These are phyloP conservation scores for Heliconius hermathena DNA, from an alignment of 1,140 invertebrate genomes.

Conservation along the genomic window DNA sequence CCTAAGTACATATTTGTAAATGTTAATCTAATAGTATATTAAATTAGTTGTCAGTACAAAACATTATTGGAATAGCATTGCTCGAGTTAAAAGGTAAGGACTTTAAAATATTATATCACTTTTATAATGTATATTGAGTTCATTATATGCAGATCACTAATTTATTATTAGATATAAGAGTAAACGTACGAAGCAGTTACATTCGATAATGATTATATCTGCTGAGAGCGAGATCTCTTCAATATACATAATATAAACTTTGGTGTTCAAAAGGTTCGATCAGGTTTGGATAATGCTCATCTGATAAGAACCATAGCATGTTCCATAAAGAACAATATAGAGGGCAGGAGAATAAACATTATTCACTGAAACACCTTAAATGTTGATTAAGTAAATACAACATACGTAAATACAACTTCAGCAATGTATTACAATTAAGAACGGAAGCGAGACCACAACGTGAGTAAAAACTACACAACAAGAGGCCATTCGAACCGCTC, in stretches of 20 bases:
- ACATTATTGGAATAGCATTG: conserved; percentile 42
- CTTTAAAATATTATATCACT: conserved; percentile 19
- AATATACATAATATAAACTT: conserved; percentile 42
- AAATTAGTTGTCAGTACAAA: conserved; percentile 45
- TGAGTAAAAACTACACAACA: conserved; percentile 41
- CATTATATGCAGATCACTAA: conserved; percentile 37
- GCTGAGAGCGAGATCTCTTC: conserved; percentile 36
- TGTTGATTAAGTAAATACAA: conserved; percentile 22
- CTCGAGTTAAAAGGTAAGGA: conserved; percentile 18
- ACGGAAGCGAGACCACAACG: conserved; percentile 38
- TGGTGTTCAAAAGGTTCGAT: conserved; percentile 35
- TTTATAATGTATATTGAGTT: conserved; percentile 29
- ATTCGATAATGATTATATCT: conserved; percentile 36
- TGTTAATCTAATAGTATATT: conserved; percentile 53
- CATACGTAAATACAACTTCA: conserved; percentile 20
- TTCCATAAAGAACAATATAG: conserved; percentile 18
- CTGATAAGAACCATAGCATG: conserved; percentile 17
- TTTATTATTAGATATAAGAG: conserved; percentile 30
- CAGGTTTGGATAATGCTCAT: conserved; percentile 22
- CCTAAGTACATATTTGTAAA: conserved; percentile 74
- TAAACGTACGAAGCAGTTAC: conserved; percentile 40
- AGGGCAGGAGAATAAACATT: neutral
- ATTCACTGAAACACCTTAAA: neutral
- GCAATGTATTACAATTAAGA: conserved; percentile 27
- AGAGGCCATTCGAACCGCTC: conserved; percentile 40